These are phyloP conservation scores for Aphyosemion australe DNA, from an alignment of 2,113 vertebrate species.

Conservation along the genomic window DNA sequence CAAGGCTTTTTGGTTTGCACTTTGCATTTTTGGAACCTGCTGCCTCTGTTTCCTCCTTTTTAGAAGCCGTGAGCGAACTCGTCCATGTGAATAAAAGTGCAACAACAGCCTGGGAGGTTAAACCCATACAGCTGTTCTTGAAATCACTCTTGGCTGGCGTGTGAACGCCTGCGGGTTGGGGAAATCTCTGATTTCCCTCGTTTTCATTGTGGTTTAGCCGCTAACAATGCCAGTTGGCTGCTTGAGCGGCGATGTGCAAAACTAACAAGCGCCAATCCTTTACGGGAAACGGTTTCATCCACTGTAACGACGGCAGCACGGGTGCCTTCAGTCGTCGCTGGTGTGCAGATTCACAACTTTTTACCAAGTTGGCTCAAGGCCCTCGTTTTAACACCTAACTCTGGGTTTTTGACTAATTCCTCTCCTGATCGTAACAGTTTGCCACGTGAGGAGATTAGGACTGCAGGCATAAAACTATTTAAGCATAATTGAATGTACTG, in stretches of 20 bases:
- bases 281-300: slow-evolving; percentile 52
- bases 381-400: slow-evolving; percentile 11
- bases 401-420: slow-evolving; percentile 46
- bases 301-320: slow-evolving; percentile 39
- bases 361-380: slow-evolving; percentile 24
- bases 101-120: slow-evolving; percentile 26
- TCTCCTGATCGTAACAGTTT: slow-evolving; percentile 48
- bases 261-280: slow-evolving; percentile 46
- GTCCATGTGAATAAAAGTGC: slow-evolving; percentile 7
- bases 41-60: neutral
- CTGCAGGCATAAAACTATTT: slow-evolving; percentile 34
- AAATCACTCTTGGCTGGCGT: slow-evolving; percentile 57
- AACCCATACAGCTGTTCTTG: slow-evolving; percentile 69
- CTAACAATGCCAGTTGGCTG: slow-evolving; percentile 57
- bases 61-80: slow-evolving; percentile 2
- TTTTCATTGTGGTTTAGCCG: slow-evolving; percentile 63
- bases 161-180: slow-evolving; percentile 51
- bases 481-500: slow-evolving; percentile 31
- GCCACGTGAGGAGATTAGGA: slow-evolving; percentile 36
- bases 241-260: slow-evolving; percentile 33
- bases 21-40: slow-evolving; percentile 16
- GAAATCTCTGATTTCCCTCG: slow-evolving; percentile 49
- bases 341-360: slow-evolving; percentile 4
- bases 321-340: slow-evolving; percentile 33
- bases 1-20: slow-evolving; percentile 28